Conservation (phyloP, 2,797 vertebrate genomes). For the Myripristis murdjan region DNA sequence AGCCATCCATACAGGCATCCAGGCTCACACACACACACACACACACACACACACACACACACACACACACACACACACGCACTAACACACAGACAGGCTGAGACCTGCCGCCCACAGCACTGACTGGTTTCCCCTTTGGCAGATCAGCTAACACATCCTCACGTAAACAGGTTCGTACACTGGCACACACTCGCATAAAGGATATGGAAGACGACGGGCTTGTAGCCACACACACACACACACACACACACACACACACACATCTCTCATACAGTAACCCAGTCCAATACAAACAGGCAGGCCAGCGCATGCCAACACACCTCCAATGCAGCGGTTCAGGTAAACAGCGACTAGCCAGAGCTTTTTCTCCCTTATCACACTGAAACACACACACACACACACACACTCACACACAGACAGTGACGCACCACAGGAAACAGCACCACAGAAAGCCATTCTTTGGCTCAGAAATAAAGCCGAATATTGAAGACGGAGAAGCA, state of each 20-base stretch:
- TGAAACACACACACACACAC: conserved; percentile 13
- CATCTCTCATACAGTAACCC: background rate
- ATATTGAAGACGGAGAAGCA: background rate
- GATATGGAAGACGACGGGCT: conserved; percentile 51
- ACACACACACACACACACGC: conserved; percentile 27
- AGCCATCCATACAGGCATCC: conserved; percentile 10
- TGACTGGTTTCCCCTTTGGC: conserved; percentile 40
- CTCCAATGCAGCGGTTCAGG: background rate
- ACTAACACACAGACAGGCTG: conserved; percentile 37
- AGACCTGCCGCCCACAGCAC: conserved; percentile 46
- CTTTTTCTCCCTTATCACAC: background rate
- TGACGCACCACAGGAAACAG: too few relatives aligned
- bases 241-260: conserved; percentile 20
- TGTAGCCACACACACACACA: conserved; percentile 52
- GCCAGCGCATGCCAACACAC: conserved; percentile 39
- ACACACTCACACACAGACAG: too few relatives aligned
- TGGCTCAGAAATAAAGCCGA: background rate
- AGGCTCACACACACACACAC: conserved; percentile 5
- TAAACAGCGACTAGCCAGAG: conserved; percentile 11
- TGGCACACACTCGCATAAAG: conserved; percentile 42
- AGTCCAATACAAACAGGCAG: conserved; percentile 39
- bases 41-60: conserved; percentile 6
- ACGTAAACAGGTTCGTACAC: conserved; percentile 56
- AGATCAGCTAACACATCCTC: conserved; percentile 59
- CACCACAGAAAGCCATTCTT: background rate